phyloP scores from a whole-genome alignment of 2,797 vertebrate genomes.

The Manis crassicaudata region DNA sequence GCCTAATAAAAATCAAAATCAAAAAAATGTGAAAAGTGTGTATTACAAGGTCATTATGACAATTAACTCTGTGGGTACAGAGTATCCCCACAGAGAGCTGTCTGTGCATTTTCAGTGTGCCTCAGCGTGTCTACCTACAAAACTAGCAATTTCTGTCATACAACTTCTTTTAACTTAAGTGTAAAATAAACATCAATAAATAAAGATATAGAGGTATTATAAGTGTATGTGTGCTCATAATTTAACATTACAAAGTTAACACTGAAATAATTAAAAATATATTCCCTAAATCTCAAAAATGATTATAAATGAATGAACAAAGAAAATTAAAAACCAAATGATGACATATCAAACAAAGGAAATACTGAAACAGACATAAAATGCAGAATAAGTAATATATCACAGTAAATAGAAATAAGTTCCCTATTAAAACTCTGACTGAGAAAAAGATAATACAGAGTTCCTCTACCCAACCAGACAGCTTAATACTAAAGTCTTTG shows the following conservation, averaged over 20 bases:
- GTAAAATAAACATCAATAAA: conserved; percentile 33
- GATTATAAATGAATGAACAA: not conserved
- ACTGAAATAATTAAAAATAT: not conserved
- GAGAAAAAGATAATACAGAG: not conserved
- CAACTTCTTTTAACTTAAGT: conserved; percentile 19
- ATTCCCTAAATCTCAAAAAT: not conserved
- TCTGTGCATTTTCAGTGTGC: not conserved
- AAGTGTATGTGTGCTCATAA: not conserved
- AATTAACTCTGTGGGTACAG: not conserved
- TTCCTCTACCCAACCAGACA: not conserved
- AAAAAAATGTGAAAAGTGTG: not conserved
- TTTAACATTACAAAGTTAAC: conserved; percentile 14
- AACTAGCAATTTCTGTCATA: not conserved
- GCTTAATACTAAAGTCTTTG: not conserved
- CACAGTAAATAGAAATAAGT: conserved; percentile 22
- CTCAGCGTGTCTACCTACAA: not conserved
- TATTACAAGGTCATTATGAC: not conserved
- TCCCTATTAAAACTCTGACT: not conserved
- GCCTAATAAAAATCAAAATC: not conserved
- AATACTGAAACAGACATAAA: conserved; percentile 35
- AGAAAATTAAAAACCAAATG: not conserved
- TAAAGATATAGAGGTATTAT: not conserved
- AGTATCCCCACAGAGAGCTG: not conserved
- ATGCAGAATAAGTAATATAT: not conserved
- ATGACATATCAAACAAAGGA: conserved; percentile 39